These are phyloP conservation scores for Halcyon leucocephala DNA, from an alignment of 2,797 vertebrate genomes.

Conservation along the genomic window DNA sequence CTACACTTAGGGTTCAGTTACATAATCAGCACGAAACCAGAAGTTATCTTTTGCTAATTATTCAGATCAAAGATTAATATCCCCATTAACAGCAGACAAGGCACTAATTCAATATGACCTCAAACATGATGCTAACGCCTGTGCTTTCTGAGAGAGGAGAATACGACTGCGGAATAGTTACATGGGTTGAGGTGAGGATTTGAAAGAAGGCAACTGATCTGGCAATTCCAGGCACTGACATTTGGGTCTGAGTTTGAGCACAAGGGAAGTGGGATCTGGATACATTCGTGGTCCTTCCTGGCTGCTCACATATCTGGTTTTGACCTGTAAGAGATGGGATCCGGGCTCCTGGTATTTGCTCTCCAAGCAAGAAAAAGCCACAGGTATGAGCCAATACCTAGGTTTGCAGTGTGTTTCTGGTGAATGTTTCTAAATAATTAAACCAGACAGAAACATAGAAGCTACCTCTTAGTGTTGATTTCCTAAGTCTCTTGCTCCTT, in stretches of 20 bases:
- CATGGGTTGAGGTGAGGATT: not conserved
- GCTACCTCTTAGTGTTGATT: not conserved
- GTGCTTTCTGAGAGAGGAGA: not conserved
- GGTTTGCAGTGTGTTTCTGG: accelerated
- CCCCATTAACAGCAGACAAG: not conserved
- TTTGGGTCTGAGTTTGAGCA: not conserved
- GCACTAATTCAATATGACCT: not conserved
- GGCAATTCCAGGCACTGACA: not conserved
- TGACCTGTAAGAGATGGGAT: not conserved
- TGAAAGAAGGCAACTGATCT: not conserved
- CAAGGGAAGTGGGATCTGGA: not conserved
- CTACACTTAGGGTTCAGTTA: not conserved
- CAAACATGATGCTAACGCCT: not conserved
- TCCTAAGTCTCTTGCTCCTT: not conserved
- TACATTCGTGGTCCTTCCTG: accelerated
- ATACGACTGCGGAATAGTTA: not conserved
- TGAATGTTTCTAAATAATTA: not conserved
- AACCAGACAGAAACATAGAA: not conserved
- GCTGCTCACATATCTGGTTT: not conserved
- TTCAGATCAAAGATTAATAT: not conserved
- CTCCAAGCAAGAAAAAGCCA: not conserved
- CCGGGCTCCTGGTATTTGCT: accelerated
- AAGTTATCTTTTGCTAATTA: not conserved
- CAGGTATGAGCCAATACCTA: accelerated
- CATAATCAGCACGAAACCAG: not conserved